Evolutionary conservation across 2,113 vertebrate genomes (phyloP).

Genomic region (Hippopotamus amphibius): DNA sequence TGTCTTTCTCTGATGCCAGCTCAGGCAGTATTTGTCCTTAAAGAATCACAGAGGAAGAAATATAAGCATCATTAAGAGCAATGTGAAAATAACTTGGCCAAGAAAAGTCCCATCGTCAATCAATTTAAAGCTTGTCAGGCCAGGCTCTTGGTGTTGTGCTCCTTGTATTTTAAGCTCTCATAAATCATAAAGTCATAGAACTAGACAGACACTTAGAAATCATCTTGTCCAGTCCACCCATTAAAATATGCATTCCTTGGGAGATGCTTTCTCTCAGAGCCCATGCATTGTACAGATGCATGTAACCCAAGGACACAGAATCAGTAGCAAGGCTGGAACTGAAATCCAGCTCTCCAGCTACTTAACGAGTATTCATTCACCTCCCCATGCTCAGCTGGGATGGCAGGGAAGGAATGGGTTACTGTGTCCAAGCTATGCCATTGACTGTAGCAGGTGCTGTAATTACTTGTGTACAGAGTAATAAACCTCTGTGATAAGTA

Average conservation of each 20-base stretch:
- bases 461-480: not conserved
- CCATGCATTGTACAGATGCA: fast-evolving
- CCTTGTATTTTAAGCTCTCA: not conserved
- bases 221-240: fast-evolving
- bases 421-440: not conserved
- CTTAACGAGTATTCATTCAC: not conserved
- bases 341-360: not conserved
- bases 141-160: not conserved
- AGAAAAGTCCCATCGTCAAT: not conserved
- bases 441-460: not conserved
- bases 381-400: not conserved
- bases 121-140: not conserved
- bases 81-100: not conserved
- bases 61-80: not conserved
- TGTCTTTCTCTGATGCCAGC: not conserved
- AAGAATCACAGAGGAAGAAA: not conserved
- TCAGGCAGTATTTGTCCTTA: not conserved
- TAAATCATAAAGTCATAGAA: not conserved
- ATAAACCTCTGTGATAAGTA: not conserved
- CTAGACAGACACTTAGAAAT: not conserved
- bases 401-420: fast-evolving
- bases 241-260: not conserved
- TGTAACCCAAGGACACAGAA: not conserved
- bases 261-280: not conserved
- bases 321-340: not conserved